Conservation (phyloP, 2,113 vertebrate genomes). For the Hippocampus guttulatus region DNA sequence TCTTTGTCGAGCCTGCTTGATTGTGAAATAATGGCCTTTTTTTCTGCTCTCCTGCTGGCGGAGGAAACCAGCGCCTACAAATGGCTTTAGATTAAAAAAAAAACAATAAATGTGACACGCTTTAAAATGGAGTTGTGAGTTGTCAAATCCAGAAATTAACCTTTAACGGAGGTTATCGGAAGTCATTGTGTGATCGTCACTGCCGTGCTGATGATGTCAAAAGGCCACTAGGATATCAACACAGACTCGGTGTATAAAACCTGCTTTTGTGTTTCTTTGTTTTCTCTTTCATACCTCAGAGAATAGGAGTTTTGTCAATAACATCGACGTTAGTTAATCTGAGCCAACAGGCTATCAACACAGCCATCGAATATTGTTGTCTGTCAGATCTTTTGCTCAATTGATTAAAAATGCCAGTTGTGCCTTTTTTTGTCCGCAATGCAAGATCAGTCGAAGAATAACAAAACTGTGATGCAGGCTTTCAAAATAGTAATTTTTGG, state of each 20-base stretch:
- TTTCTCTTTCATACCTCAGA: neutral
- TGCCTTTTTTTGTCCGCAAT: neutral
- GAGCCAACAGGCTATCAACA: neutral
- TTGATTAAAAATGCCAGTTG: neutral
- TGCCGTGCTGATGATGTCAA: neutral
- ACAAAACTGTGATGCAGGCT: neutral
- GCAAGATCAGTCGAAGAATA: neutral
- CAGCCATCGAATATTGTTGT: neutral
- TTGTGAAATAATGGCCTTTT: slow-evolving; percentile 46
- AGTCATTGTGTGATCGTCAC: neutral
- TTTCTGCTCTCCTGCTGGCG: slow-evolving; percentile 8
- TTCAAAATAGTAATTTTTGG: neutral
- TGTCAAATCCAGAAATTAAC: slow-evolving; percentile 1
- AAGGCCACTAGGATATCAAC: neutral
- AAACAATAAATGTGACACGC: slow-evolving; percentile 20
- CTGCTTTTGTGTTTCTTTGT: neutral
- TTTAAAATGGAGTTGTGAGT: neutral
- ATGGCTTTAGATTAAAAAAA: slow-evolving; percentile 45
- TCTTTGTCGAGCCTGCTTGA: slow-evolving; percentile 45
- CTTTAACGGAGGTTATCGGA: slow-evolving; percentile 3
- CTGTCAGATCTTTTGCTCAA: neutral
- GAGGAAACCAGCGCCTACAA: slow-evolving; percentile 29
- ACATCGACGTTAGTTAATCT: neutral
- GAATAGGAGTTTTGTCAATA: neutral
- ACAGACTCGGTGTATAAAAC: neutral